These are phyloP conservation scores for Pimpla rufipes DNA, from an alignment of 2,888 invertebrate species.

Conservation along the genomic window DNA sequence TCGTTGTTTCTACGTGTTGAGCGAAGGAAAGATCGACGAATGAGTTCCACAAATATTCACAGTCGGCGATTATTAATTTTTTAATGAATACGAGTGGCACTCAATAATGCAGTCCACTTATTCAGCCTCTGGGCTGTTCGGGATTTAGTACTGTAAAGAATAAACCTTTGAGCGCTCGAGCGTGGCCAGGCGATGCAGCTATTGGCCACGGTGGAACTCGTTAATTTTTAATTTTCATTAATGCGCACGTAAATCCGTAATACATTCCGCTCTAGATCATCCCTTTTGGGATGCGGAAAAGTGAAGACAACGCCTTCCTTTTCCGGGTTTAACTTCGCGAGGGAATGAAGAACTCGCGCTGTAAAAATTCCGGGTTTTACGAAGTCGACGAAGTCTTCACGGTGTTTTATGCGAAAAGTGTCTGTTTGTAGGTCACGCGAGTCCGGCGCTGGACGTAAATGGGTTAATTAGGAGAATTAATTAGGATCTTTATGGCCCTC, in stretches of 20 bases:
- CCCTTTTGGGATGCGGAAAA: neutral
- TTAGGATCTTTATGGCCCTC: neutral
- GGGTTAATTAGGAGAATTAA: too few species aligned
- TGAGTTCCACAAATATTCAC: neutral
- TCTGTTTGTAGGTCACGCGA: too few species aligned
- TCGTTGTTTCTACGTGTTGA: too few species aligned
- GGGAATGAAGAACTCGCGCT: too few species aligned
- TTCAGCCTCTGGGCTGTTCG: neutral
- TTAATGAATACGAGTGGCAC: neutral
- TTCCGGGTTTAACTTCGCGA: too few species aligned
- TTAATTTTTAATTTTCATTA: neutral
- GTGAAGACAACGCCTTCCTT: too few species aligned
- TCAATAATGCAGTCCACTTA: neutral
- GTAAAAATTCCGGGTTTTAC: too few species aligned
- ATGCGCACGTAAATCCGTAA: neutral
- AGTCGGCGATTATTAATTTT: neutral
- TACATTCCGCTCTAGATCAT: neutral
- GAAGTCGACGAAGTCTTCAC: too few species aligned
- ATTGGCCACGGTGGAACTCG: neutral
- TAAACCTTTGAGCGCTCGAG: neutral
- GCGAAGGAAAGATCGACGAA: neutral
- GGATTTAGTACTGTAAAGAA: neutral
- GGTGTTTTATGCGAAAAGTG: too few species aligned
- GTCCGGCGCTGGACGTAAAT: too few species aligned
- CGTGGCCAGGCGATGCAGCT: neutral